These are phyloP conservation scores for Arge pagana DNA, from an alignment of 2,888 invertebrate species.

Conservation along the genomic window DNA sequence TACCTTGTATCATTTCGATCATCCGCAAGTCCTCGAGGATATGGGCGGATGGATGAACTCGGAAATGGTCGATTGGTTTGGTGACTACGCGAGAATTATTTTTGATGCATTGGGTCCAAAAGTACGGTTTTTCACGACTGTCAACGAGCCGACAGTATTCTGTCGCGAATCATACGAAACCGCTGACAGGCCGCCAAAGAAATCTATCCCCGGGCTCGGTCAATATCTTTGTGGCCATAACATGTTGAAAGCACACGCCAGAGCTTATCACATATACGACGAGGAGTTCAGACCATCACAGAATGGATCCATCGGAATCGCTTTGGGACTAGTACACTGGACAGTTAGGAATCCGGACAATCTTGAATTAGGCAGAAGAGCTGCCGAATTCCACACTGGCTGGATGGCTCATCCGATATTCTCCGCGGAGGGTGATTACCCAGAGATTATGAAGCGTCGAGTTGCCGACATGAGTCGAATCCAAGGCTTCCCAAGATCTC, in stretches of 20 bases:
- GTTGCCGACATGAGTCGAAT: conserved; percentile 62
- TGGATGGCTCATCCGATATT: conserved; percentile 65
- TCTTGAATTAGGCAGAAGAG: background rate
- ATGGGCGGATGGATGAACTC: conserved; percentile 70
- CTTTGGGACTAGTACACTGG: conserved; percentile 7
- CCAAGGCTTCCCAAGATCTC: conserved; percentile 64
- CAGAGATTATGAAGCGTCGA: conserved; percentile 61
- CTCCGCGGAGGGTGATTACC: conserved; percentile 64
- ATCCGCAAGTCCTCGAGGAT: conserved; percentile 68
- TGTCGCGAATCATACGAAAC: conserved; percentile 48
- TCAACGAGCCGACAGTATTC: conserved; percentile 73
- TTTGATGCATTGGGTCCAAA: conserved; percentile 66
- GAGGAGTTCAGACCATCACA: conserved; percentile 62
- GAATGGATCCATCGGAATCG: conserved; percentile 57
- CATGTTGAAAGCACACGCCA: conserved; percentile 62
- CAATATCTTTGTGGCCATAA: conserved; percentile 55
- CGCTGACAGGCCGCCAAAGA: conserved; percentile 36
- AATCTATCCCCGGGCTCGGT: conserved; percentile 35
- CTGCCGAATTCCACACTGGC: conserved; percentile 46
- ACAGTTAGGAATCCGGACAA: background rate
- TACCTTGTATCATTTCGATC: conserved; percentile 73
- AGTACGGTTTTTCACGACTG: conserved; percentile 73
- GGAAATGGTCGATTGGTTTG: conserved; percentile 66
- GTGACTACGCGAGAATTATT: conserved; percentile 66
- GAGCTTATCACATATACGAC: conserved; percentile 66